phyloP scores from a whole-genome alignment of 2,113 vertebrate genomes.

The Corythornis madagascariensis region DNA sequence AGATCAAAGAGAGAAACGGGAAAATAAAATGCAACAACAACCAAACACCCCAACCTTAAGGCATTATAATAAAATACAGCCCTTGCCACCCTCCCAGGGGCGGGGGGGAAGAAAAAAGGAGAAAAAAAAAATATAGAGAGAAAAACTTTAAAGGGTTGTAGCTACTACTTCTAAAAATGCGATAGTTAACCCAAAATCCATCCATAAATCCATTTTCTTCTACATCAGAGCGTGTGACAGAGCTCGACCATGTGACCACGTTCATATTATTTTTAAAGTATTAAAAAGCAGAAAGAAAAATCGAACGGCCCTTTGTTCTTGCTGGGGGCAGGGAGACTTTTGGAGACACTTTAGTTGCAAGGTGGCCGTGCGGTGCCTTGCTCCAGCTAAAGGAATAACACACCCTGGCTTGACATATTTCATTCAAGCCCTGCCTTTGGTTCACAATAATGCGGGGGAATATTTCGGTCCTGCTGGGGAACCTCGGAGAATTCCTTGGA shows the following conservation, averaged over 20 bases:
- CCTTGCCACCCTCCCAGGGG: not conserved
- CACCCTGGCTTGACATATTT: not conserved
- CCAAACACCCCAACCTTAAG: not conserved
- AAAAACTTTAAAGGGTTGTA: not conserved
- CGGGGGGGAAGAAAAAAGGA: not conserved
- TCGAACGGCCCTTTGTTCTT: not conserved
- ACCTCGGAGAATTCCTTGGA: not conserved
- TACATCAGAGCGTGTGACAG: not conserved
- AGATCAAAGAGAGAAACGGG: constrained; percentile 10
- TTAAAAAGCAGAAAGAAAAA: not conserved
- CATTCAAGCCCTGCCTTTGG: not conserved
- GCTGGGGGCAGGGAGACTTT: not conserved
- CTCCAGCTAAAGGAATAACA: not conserved
- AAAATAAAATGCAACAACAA: not conserved
- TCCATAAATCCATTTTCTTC: not conserved
- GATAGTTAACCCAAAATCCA: not conserved
- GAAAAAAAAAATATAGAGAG: no score
- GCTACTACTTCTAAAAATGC: not conserved
- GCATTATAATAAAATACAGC: not conserved
- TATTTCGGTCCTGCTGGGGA: not conserved
- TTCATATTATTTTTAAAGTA: not conserved
- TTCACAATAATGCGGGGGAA: not conserved
- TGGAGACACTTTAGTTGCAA: not conserved
- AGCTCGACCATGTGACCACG: not conserved
- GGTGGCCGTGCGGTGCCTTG: not conserved